phyloP scores from a whole-genome alignment of 2,888 invertebrate genomes.

The Willowsia nigromaculata region DNA sequence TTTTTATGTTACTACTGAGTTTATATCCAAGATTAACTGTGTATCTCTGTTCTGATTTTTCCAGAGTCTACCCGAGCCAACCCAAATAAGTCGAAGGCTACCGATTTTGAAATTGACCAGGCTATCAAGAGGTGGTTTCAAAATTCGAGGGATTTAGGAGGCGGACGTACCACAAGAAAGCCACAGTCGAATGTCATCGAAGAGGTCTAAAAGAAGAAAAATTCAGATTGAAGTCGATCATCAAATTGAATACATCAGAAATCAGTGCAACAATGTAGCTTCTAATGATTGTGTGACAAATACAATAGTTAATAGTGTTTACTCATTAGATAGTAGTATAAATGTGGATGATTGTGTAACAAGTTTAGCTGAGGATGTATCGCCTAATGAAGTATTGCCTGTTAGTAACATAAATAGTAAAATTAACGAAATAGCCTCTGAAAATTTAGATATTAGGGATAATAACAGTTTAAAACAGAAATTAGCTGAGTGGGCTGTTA shows the following conservation, averaged over 20 bases:
- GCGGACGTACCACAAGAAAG: conserved; percentile 29
- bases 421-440: not conserved
- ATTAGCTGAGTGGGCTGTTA: conserved; percentile 46
- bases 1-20: not conserved
- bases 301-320: not conserved
- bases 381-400: too few relatives aligned
- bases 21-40: not conserved
- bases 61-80: conserved; percentile 24
- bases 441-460: not conserved
- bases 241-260: not conserved
- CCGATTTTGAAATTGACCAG: conserved; percentile 22
- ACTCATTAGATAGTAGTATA: not conserved
- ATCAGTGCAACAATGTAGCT: too few relatives aligned
- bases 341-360: too few relatives aligned
- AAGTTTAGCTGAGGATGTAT: not conserved
- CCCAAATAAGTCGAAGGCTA: not conserved
- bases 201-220: not conserved
- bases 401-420: too few relatives aligned
- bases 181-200: not conserved
- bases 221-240: not conserved
- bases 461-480: too few relatives aligned
- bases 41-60: not conserved
- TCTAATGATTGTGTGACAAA: too few relatives aligned
- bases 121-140: conserved; percentile 30
- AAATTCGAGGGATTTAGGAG: conserved; percentile 33